These are phyloP conservation scores for Apoda limacodes DNA, from an alignment of 2,888 invertebrate species.

Conservation along the genomic window DNA sequence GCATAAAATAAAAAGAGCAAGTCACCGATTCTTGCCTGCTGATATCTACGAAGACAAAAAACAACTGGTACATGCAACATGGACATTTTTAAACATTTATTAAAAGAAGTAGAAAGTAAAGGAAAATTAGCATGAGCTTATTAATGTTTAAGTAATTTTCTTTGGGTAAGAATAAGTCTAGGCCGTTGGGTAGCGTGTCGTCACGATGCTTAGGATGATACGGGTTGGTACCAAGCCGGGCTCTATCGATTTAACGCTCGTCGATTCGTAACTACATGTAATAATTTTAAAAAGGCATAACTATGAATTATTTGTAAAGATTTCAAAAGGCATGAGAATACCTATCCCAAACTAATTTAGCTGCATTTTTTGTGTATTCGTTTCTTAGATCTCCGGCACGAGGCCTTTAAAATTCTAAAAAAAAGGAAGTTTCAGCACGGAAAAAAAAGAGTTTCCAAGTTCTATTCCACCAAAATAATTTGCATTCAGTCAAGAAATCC, in stretches of 20 bases:
- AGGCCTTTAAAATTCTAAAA: too few species aligned
- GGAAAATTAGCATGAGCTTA: conserved; percentile 63
- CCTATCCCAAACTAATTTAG: too few species aligned
- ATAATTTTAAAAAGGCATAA: conserved; percentile 1
- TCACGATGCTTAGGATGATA: conserved; percentile 36
- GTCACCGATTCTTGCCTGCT: too few species aligned
- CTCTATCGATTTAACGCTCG: conserved; percentile 21
- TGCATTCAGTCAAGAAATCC: too few species aligned
- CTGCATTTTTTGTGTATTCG: too few species aligned
- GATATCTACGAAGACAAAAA: conserved; percentile 57
- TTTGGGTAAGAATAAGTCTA: conserved; percentile 35
- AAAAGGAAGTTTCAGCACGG: too few species aligned
- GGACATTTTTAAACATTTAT: conserved; percentile 57
- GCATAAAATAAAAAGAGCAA: too few species aligned
- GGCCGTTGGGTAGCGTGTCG: conserved; percentile 41
- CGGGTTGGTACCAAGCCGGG: conserved; percentile 30
- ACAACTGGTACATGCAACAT: conserved; percentile 60
- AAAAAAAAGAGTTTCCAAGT: too few species aligned
- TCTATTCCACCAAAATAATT: too few species aligned
- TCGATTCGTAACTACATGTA: conserved; percentile 16
- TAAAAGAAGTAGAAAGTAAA: conserved; percentile 63
- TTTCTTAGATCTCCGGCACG: too few species aligned
- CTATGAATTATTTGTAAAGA: too few species aligned
- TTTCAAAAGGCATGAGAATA: too few species aligned
- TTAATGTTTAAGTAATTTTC: conserved; percentile 65